A percentile compares a stretch with the other conserved stretches of the same genome.
These are phyloP conservation scores for Phataginus tricuspis DNA, from an alignment of 2,797 vertebrate genomes.

Conservation along the genomic window DNA sequence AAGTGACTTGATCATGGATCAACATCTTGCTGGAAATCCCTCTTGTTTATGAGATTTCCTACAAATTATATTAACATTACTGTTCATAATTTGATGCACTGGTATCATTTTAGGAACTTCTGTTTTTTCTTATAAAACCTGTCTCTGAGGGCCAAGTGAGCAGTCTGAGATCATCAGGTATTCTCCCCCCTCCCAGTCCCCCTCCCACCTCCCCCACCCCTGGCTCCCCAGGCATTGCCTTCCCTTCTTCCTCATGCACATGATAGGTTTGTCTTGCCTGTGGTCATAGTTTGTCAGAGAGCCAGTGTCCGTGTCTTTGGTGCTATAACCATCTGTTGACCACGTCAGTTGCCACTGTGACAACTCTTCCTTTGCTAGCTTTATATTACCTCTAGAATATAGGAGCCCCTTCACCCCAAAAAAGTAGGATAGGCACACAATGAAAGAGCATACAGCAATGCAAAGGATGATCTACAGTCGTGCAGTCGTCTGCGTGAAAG, in stretches of 20 bases:
- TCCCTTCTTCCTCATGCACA: not conserved
- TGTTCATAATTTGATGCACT: slow-evolving; percentile 43
- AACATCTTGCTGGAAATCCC: slow-evolving; percentile 48
- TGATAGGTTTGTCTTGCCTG: not conserved
- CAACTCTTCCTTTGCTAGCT: not conserved
- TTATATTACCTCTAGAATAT: not conserved
- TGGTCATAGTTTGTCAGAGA: not conserved
- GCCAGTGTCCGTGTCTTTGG: not conserved
- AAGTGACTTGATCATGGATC: slow-evolving; percentile 66
- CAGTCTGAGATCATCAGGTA: not conserved
- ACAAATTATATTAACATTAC: slow-evolving; percentile 57
- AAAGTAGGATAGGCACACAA: not conserved
- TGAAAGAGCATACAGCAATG: not conserved
- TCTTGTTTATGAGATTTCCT: slow-evolving; percentile 65
- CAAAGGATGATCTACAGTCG: not conserved
- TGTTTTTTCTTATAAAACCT: not conserved
- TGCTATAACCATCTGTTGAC: not conserved
- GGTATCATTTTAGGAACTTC: slow-evolving; percentile 48
- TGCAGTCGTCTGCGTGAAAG: not conserved
- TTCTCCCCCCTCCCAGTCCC: not conserved
- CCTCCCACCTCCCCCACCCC: no score
- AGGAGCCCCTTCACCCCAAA: no score
- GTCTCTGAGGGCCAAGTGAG: not conserved
- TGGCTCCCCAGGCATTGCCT: not conserved
- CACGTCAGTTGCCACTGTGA: not conserved